Evolutionary conservation across 2,888 invertebrate species (phyloP), one percentile per base, ranked within the genome.

Genomic region (Laspeyria flexula): DNA sequence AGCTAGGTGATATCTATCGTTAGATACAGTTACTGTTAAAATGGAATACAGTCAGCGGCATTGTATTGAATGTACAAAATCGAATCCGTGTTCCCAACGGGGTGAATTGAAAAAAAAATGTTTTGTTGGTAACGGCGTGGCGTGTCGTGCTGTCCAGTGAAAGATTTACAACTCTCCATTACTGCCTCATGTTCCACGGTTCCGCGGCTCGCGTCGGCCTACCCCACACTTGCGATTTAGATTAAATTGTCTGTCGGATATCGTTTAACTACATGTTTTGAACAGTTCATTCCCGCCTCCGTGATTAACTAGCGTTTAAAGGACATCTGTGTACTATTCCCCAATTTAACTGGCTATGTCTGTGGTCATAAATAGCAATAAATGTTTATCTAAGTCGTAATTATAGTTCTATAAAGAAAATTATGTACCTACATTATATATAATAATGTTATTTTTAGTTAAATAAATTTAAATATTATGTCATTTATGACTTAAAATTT

Each of bases 121-220:
- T 82, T 83, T 84, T 83, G 82, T 83, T 78, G 77, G 72, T 69
- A 82, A 63, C 65, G 63, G 51, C 69, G 75, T 69, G 58, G 52
- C 70, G 79, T 75, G 79, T 73, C 75, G 77, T 73, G 76, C 79
- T 86, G 88, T 85, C 86, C 85, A 78, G 77, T 79, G 79, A 73
- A 82, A 88, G 88, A 89, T 90, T 88, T 90, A 89, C 86, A 81
- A 67, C 83, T 65, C 81, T 80, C 88, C 88, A 89, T 88, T 89
- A 86, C 81, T 73, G 76, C 66, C 75, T 56, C 72, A 72, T 74
- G 71, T 71, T 65, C 57, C 39, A 35, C 10, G 4, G 18, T 18
- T 12, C 16, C 11, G 16, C 30, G 31, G 29, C 40, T 69, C 58
- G 61, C 44, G 39, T 44, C 60, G 37, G 46, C 53, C 45, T 43